Evolutionary conservation across 2,113 vertebrate species (phyloP), one percentile per base, ranked within the genome.

Genomic region (Malurus cyaneus): DNA sequence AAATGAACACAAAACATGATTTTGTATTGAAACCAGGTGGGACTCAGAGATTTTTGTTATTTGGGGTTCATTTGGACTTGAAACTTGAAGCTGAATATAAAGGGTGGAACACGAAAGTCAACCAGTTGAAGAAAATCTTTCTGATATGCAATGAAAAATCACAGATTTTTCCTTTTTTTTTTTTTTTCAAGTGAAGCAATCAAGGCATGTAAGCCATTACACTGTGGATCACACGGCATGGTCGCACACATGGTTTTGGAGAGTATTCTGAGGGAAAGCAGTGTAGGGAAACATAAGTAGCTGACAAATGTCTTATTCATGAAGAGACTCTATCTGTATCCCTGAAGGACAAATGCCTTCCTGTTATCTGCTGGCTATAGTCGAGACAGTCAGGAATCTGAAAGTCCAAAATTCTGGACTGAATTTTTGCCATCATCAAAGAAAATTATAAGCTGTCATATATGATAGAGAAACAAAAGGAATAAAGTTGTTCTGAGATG

Each of bases 21-120:
- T 91, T 93, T 95, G 41, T 93, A 97, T 93, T 97, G 93, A 96
- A 97, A 95, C 86, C 95, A 96, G 94, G 94, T 95, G 91, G 70
- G 41, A 79, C n/a, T 65, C 18, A 26, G 77, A 84, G 61, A 8
- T 67, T 96, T 93, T 76, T 81, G 29, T 76, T 95, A 72, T 92
- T 92, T 74, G 44, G 86, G 73, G 65, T 86, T 91, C 83, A 89
- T 88, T 95, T 87, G 41, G 73, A 91, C 80, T 81, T 92, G 88
- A 93, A 95, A 86, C 42, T 52, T 78, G 91, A 92, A 93, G 83
- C 92, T 93, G 80, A 84, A 93, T 88, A 84, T 46, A 84, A 84
- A 92, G 57, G 18, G 74, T 78, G 31, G 67, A 92, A 91, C 76
- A 64, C 20, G 41, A 77, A 96, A 93, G 26, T 73, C 36, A 83